A percentile compares a stretch with the other conserved stretches of the same genome.
Conservation (phyloP, 64 coral and sea anemone genomes). For the Porites australiensis region DNA sequence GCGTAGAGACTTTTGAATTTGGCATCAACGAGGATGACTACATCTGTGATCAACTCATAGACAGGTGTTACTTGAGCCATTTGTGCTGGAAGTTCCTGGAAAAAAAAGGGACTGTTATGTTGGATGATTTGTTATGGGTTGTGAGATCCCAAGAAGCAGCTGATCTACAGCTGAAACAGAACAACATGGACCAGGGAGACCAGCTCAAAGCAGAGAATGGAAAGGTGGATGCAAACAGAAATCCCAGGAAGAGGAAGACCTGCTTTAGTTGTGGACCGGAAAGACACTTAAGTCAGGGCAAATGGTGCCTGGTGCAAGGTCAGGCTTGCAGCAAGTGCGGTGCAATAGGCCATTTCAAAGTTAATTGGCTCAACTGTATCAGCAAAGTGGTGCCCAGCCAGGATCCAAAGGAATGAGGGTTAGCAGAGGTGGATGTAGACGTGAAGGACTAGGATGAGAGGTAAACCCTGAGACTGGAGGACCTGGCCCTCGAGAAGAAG, state of each 20-base stretch:
- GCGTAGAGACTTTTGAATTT: no score
- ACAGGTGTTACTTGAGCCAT: no score
- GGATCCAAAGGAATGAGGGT: neutral
- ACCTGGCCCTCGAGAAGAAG: no score
- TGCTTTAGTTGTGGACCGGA: neutral
- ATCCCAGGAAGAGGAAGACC: neutral
- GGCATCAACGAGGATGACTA: no score
- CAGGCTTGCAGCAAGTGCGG: neutral
- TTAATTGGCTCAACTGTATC: neutral
- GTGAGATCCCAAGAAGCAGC: no score
- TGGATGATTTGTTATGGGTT: no score
- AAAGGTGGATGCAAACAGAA: neutral
- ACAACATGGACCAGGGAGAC: neutral
- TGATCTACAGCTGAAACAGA: neutral
- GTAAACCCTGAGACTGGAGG: neutral
- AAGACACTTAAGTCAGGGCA: neutral
- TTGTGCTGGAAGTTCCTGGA: no score
- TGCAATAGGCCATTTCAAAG: neutral
- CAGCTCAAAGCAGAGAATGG: neutral
- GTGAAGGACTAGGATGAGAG: neutral
- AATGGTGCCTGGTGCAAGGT: neutral
- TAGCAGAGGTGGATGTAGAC: neutral
- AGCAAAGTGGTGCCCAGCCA: neutral
- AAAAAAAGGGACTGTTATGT: no score
- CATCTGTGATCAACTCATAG: no score